phyloP scores from a whole-genome alignment of 2,888 invertebrate species.

The Myathropa florea region DNA sequence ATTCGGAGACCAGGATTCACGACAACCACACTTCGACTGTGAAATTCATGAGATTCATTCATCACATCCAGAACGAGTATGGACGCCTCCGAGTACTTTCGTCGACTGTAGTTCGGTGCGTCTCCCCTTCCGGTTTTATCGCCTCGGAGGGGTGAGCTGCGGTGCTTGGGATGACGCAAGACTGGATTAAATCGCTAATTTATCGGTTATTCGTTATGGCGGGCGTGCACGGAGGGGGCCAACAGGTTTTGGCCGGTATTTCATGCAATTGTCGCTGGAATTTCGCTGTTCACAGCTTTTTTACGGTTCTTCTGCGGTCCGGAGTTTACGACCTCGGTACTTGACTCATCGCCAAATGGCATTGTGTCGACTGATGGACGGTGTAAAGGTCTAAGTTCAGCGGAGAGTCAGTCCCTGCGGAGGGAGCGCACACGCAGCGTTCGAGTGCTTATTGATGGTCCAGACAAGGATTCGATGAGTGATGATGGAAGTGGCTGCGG shows the following conservation, averaged over 20 bases:
- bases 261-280: not conserved
- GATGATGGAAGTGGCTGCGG: not conserved
- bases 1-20: not conserved
- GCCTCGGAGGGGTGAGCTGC: not conserved
- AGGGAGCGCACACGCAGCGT: not conserved
- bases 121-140: not conserved
- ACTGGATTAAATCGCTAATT: not conserved
- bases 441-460: not conserved
- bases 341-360: not conserved
- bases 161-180: not conserved
- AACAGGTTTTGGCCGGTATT: not conserved
- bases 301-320: not conserved
- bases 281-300: not conserved
- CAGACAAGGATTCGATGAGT: not conserved
- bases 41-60: not conserved
- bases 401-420: not conserved
- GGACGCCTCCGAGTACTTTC: not conserved
- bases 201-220: not conserved
- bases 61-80: not conserved
- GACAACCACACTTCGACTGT: not conserved
- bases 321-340: not conserved
- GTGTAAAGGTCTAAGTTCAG: not conserved
- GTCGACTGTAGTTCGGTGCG: not conserved
- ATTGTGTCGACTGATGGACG: not conserved
- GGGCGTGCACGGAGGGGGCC: not conserved